Base-by-base conservation (phyloP, 2,888 invertebrate genomes). In the Pseudanteris insignis region DNA sequence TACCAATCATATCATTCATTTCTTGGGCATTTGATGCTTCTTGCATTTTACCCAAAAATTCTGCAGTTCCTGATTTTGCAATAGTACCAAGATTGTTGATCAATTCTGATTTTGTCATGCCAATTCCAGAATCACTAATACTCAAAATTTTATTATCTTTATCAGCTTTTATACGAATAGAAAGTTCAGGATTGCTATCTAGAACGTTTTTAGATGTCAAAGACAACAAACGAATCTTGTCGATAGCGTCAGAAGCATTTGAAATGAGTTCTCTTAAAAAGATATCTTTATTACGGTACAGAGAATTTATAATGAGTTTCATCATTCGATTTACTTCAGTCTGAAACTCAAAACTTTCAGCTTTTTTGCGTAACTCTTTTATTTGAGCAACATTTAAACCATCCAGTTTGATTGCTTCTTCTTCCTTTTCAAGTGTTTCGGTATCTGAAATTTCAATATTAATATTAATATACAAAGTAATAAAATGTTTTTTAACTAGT, bases 251-350 rank as follows among this genome's bases (percentile, higher is more conserved):
- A 0, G 98, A 98, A 0, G 96, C 98, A 83, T 99, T 99, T 0
- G 98, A 99, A 75, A 99, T 99, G 79, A 99, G 84, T 83, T 99
- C 99, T 74, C 99, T 86, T 60, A 98, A 84, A 88, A 96, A 98
- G 71, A 98, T 97, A 88, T 99, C 99, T 83, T 99, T 99, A 82
- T 99, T 99, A 72, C 96, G 88, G 83, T 99, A 99, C 5, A 99
- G 84, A 5, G 99, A 99, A 83, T 99, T 99, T 79, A 99, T 99
- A 81, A 99, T 99, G 57, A 99, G 87, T 82, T 99, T 99, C 99
- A 99, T 99, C 96, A 99, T 97, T 54, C 98, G 91, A 83, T 96
- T 96, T 29, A 99, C 99, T 83, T 99, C 99, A 0, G 99, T 96
- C 84, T 99, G 94, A 85, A 97, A 98, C 14, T 88, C 86, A 77